Evolutionary conservation across 2,888 invertebrate genomes (phyloP).

Genomic region (Ochropleura leucogaster): DNA sequence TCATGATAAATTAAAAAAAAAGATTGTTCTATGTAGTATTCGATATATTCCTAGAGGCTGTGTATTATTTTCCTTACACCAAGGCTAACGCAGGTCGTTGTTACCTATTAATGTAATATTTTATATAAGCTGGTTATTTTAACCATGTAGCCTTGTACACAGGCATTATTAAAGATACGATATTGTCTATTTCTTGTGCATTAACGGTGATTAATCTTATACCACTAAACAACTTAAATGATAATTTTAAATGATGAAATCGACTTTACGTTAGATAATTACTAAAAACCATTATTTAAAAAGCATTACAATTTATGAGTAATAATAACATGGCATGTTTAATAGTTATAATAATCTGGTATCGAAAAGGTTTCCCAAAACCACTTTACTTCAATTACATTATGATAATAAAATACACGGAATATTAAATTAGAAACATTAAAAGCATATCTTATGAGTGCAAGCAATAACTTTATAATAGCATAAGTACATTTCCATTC

Average conservation of each 20-base stretch:
- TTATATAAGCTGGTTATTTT: constrained; percentile 33
- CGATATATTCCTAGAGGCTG: constrained; percentile 11
- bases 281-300: constrained; percentile 43
- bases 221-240: constrained; percentile 40
- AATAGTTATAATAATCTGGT: constrained; percentile 34
- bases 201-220: constrained; percentile 54
- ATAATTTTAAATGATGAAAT: constrained; percentile 54
- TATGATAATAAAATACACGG: constrained; percentile 57
- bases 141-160: constrained; percentile 46
- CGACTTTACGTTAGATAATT: constrained; percentile 37
- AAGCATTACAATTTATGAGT: constrained; percentile 55
- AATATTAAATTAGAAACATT: constrained; percentile 64
- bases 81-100: constrained; percentile 4
- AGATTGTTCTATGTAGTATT: neutral
- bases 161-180: constrained; percentile 62
- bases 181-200: constrained; percentile 46
- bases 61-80: constrained; percentile 25
- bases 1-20: neutral
- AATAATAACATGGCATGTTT: constrained; percentile 53
- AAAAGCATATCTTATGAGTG: constrained; percentile 69
- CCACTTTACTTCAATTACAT: constrained; percentile 56
- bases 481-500: constrained; percentile 82
- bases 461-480: constrained; percentile 81
- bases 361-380: constrained; percentile 45
- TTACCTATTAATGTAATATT: constrained; percentile 20